A percentile compares a stretch with the other conserved stretches of the same genome.
Evolutionary conservation across 1,140 invertebrate genomes (phyloP).

Genomic region (Antheraea pernyi): DNA sequence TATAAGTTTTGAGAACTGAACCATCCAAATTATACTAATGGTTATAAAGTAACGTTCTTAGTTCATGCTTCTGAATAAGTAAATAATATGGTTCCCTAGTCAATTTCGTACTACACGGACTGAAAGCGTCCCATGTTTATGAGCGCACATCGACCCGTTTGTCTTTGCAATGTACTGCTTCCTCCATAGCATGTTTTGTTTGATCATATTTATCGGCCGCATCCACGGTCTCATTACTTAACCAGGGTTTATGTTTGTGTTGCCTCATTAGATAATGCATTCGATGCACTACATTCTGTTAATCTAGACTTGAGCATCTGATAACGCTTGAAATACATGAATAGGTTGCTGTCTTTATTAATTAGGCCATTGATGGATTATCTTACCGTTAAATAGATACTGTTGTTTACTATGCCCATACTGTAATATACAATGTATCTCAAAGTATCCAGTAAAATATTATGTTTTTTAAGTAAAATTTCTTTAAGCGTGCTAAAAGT

Average conservation of each 20-base stretch:
- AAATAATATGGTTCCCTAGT: conserved; percentile 28
- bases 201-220: conserved; percentile 67
- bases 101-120: conserved; percentile 56
- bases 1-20: no score
- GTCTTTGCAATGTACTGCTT: conserved; percentile 69
- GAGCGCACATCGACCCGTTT: conserved; percentile 45
- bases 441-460: neutral
- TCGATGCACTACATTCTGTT: conserved; percentile 32
- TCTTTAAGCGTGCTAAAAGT: no score
- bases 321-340: conserved; percentile 40
- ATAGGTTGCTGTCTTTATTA: conserved; percentile 3
- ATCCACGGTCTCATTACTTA: conserved; percentile 53
- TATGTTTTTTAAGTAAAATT: no score
- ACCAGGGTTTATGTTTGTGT: conserved; percentile 39
- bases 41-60: no score
- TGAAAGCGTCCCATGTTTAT: conserved; percentile 51
- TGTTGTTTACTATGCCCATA: neutral
- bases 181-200: conserved; percentile 67
- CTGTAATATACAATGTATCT: neutral
- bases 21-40: no score
- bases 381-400: neutral
- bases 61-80: neutral
- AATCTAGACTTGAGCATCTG: conserved; percentile 44
- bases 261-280: conserved; percentile 59
- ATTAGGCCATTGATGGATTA: conserved; percentile 10